phyloP scores from a whole-genome alignment of 2,113 vertebrate species.

The Plecotus auritus region DNA sequence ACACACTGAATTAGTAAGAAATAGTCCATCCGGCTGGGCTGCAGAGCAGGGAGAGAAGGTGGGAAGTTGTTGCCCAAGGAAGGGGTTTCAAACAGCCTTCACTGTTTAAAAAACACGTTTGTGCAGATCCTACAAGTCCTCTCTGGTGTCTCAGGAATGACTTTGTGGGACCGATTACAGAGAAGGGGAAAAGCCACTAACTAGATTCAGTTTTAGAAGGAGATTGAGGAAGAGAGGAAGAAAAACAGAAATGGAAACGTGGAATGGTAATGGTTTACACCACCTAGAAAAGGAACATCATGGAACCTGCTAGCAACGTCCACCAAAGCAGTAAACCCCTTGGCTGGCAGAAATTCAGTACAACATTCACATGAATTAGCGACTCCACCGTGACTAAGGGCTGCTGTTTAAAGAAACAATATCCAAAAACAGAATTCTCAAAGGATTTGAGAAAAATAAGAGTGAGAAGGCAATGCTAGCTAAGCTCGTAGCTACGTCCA shows the following conservation, averaged over 20 bases:
- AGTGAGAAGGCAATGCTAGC: constrained; percentile 73
- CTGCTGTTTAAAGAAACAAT: neutral
- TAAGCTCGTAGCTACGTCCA: constrained; percentile 76
- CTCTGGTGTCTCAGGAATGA: constrained; percentile 12
- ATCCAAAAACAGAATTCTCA: constrained; percentile 62
- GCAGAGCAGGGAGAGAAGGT: neutral
- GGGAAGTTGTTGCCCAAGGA: constrained; percentile 46
- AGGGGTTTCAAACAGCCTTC: neutral
- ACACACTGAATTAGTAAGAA: constrained; percentile 1
- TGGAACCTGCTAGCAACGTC: constrained; percentile 48
- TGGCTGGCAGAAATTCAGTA: constrained; percentile 50
- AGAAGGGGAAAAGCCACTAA: neutral
- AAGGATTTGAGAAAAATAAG: constrained; percentile 67
- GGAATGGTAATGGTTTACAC: constrained; percentile 39
- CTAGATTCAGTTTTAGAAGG: neutral
- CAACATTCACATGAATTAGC: constrained; percentile 20
- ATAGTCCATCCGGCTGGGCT: neutral
- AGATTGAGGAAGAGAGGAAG: neutral
- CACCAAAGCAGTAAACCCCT: constrained; percentile 33
- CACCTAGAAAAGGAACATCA: constrained; percentile 30
- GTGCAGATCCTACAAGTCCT: neutral
- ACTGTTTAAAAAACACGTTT: neutral
- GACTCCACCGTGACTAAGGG: neutral
- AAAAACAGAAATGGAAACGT: neutral
- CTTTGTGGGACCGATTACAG: constrained; percentile 15